phyloP scores from a whole-genome alignment of 2,888 invertebrate genomes.

The Temnothorax rugatulus region DNA sequence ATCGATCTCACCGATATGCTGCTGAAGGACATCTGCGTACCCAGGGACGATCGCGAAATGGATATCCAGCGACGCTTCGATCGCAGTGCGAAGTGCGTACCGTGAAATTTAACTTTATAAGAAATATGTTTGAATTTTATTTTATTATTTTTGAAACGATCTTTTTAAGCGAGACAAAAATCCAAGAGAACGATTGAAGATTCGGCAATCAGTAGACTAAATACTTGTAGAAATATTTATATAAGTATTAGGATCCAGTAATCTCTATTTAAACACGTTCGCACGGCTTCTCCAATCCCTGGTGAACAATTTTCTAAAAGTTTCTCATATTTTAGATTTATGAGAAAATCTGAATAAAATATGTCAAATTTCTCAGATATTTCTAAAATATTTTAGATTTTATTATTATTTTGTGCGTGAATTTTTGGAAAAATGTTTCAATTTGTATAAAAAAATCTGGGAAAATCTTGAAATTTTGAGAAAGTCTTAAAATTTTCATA shows the following conservation, averaged over 20 bases:
- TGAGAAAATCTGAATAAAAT: too few relatives aligned
- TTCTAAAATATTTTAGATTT: too few relatives aligned
- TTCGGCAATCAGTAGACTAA: background rate
- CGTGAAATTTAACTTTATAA: background rate
- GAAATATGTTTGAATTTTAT: background rate
- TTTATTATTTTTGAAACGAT: background rate
- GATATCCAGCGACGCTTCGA: constrained; percentile 66
- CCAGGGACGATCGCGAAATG: constrained; percentile 60
- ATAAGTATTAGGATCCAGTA: background rate
- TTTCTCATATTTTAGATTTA: too few relatives aligned
- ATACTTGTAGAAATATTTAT: background rate
- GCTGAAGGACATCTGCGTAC: constrained; percentile 55
- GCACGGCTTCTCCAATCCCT: background rate
- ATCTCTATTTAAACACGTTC: background rate
- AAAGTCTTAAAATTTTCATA: too few relatives aligned
- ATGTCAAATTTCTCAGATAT: too few relatives aligned
- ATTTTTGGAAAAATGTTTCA: too few relatives aligned
- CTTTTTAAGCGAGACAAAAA: background rate
- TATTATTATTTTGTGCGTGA: too few relatives aligned
- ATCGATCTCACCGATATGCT: constrained; percentile 63
- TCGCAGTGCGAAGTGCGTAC: constrained; percentile 62
- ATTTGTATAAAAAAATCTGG: too few relatives aligned
- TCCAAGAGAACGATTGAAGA: background rate
- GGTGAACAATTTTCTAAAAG: too few relatives aligned
- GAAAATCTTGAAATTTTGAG: too few relatives aligned